phyloP scores from a whole-genome alignment of 2,113 vertebrate species.

The Silurus asotus region DNA sequence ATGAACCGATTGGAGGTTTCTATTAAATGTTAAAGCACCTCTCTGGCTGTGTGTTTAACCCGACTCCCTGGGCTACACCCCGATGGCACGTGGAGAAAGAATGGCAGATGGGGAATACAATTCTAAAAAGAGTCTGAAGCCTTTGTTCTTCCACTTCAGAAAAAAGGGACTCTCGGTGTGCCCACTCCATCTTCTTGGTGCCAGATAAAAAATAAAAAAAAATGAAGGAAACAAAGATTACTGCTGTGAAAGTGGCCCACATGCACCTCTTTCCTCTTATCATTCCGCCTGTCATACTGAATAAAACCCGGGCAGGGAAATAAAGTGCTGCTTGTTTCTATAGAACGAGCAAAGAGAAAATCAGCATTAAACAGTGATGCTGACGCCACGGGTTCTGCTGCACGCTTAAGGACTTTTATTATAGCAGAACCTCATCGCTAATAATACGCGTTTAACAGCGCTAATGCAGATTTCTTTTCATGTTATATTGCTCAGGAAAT shows the following conservation, averaged over 20 bases:
- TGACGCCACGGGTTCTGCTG: neutral
- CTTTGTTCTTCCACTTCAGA: conserved; percentile 23
- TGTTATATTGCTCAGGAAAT: neutral
- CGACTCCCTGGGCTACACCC: neutral
- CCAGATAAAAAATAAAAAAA: conserved; percentile 9
- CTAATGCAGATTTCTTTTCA: neutral
- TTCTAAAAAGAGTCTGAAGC: conserved; percentile 25
- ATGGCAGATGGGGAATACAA: neutral
- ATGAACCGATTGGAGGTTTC: neutral
- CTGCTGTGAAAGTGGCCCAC: conserved; percentile 14
- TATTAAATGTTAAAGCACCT: neutral
- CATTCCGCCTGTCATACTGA: conserved; percentile 22
- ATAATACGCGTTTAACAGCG: neutral
- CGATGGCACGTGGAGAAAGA: conserved; percentile 6
- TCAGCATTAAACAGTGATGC: conserved; percentile 31
- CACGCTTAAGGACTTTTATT: neutral
- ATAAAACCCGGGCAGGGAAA: conserved; percentile 32
- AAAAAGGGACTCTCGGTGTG: neutral
- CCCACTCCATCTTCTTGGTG: conserved; percentile 5
- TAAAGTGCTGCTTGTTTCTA: conserved; percentile 34
- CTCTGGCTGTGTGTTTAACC: conserved; percentile 1
- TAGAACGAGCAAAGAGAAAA: conserved; percentile 26
- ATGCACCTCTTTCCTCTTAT: conserved; percentile 21
- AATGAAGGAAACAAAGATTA: conserved; percentile 16
- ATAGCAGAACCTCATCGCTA: neutral